A percentile compares a stretch with the other conserved stretches of the same genome.
phyloP scores from a whole-genome alignment of 1,140 invertebrate genomes.

The Pseudomyrmex pallidus region DNA sequence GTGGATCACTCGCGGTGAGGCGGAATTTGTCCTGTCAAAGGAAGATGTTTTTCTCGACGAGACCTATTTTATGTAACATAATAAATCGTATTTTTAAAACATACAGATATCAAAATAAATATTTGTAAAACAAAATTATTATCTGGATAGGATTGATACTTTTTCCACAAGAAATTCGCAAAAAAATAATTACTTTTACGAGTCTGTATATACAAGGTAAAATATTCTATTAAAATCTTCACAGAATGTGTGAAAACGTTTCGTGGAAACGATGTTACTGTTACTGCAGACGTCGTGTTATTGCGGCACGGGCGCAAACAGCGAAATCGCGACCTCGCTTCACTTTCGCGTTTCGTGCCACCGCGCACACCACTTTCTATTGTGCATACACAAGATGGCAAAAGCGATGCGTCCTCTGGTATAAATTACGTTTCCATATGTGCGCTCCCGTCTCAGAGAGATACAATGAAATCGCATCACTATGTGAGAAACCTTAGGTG shows the following conservation, averaged over 20 bases:
- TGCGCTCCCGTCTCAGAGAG: not conserved
- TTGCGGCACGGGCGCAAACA: not conserved
- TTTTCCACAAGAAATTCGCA: too few species aligned
- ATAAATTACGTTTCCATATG: slow-evolving; percentile 10
- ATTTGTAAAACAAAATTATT: too few species aligned
- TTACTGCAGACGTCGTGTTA: not conserved
- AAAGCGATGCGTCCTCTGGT: slow-evolving; percentile 13
- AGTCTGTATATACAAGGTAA: too few species aligned
- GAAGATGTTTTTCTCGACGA: too few species aligned
- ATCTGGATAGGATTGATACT: too few species aligned
- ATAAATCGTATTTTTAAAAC: too few species aligned
- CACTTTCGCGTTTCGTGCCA: slow-evolving; percentile 15
- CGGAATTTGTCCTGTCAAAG: too few species aligned
- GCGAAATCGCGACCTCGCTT: not conserved
- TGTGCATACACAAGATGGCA: not conserved
- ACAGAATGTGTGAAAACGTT: not conserved
- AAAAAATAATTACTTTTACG: too few species aligned
- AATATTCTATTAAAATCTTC: not conserved
- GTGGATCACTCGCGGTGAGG: too few species aligned
- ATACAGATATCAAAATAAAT: too few species aligned
- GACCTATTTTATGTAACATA: too few species aligned
- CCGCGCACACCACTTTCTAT: not conserved
- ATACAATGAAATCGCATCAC: slow-evolving; percentile 39
- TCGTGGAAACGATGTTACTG: not conserved
- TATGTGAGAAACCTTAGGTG: slow-evolving; percentile 41